Conservation (phyloP, 2,888 invertebrate species). For the Phasia obesa region DNA sequence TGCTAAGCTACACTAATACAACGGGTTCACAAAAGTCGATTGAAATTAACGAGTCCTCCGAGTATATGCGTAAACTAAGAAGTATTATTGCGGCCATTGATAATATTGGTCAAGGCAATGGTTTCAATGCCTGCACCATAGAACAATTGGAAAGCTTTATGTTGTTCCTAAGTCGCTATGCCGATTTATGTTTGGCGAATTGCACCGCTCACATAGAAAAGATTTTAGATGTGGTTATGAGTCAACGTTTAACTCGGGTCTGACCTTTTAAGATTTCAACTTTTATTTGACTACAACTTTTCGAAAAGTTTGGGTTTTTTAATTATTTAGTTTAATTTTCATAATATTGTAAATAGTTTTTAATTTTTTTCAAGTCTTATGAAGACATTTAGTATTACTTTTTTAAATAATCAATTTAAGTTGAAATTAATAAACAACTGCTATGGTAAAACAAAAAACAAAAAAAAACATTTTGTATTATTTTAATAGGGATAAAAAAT, state of each 20-base stretch:
- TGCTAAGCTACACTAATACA: no score
- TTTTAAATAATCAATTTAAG: conserved; percentile 8
- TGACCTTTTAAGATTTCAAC: no score
- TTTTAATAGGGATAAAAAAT: no score
- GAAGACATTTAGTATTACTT: conserved; percentile 39
- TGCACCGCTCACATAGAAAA: conserved; percentile 78
- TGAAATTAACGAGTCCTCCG: conserved; percentile 61
- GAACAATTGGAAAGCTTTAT: conserved; percentile 78
- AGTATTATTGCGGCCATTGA: conserved; percentile 76
- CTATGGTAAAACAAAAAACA: neutral
- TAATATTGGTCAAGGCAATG: conserved; percentile 74
- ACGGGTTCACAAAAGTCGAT: no score
- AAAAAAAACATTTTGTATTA: no score
- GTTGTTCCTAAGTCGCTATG: conserved; percentile 78
- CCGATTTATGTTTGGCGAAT: conserved; percentile 77
- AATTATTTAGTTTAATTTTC: neutral
- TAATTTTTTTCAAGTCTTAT: conserved; percentile 23
- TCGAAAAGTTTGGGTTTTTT: neutral
- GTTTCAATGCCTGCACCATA: conserved; percentile 76
- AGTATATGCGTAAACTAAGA: conserved; percentile 75
- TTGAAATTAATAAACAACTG: neutral
- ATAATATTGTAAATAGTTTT: conserved; percentile 8
- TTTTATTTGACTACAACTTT: neutral
- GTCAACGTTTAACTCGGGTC: no score
- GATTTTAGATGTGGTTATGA: conserved; percentile 74